phyloP scores from a whole-genome alignment of 2,888 invertebrate species.

The Ophioninae sp. region DNA sequence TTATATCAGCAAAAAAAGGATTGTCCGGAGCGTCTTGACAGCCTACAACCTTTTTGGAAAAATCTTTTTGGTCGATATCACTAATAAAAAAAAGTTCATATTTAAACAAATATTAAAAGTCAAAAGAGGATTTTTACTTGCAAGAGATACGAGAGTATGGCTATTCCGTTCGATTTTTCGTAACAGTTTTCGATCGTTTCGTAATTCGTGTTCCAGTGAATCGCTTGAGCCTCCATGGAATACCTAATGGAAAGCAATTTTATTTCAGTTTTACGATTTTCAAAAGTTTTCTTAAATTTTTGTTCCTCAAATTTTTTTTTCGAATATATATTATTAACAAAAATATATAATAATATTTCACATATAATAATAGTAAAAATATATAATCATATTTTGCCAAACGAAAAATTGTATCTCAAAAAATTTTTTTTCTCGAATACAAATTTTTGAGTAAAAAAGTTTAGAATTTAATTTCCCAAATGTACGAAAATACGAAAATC shows the following conservation, averaged over 20 bases:
- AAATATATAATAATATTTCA: too few relatives aligned
- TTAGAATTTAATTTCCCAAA: neutral
- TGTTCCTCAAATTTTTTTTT: too few relatives aligned
- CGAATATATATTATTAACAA: too few relatives aligned
- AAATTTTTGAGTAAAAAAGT: too few relatives aligned
- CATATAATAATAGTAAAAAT: too few relatives aligned
- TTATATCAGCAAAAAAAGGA: constrained; percentile 66
- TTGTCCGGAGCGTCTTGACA: constrained; percentile 71
- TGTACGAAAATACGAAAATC: neutral
- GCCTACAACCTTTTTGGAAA: constrained; percentile 69
- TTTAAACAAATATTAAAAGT: neutral
- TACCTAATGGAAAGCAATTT: constrained; percentile 59
- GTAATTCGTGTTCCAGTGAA: constrained; percentile 72
- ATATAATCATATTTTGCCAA: too few relatives aligned
- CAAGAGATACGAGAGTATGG: constrained; percentile 69
- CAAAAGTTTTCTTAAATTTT: neutral
- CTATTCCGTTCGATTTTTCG: constrained; percentile 70
- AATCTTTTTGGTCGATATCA: neutral
- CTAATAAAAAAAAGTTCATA: neutral
- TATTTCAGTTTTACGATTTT: neutral
- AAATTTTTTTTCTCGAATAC: too few relatives aligned
- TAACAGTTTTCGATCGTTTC: constrained; percentile 69
- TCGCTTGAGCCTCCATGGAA: constrained; percentile 73
- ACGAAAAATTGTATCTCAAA: too few relatives aligned
- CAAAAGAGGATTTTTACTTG: constrained; percentile 64